Evolutionary conservation across 2,888 invertebrate species (phyloP), one percentile per base, ranked within the genome.

Genomic region (Hirtodrosophila cameraria): DNA sequence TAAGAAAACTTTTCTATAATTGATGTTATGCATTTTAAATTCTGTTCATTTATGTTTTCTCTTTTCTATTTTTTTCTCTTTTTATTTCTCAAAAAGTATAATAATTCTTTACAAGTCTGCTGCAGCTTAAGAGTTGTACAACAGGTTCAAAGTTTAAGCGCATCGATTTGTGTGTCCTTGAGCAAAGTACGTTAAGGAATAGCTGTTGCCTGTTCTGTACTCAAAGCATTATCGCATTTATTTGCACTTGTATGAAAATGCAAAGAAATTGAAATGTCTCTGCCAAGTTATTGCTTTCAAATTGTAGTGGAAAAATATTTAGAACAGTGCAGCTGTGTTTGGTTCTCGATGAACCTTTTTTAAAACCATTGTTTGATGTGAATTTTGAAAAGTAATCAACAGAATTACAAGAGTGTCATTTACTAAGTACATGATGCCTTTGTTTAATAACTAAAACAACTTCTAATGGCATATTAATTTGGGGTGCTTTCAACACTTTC

Each of bases 1-100:
- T 71, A 78, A 73, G 74, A 72, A 86, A 85, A 86, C 67, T 77
- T 85, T 81, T 62, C 45, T 50, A 80, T 83, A 86, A 86, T 82
- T 82, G 77, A 83, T 77, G 86, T 71, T 67, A 75, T 76, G 81
- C 81, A 80, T 68, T 86, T 74, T 63, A 59, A 76, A 70, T 64
- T 39, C 62, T 59, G 58, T 68, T 36, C 63, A 55, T 70, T 65
- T 42, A 52, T 27, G 20, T 12, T 36, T 11, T n/a, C n/a, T 5
- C 15, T 36, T 8, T 35, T 42, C 27, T 25, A 25, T 15, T 23
- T 38, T 28, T 18, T 45, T 57, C 12, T 15, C 25, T 49, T 20
- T 42, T 35, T 16, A 53, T 27, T 36, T 46, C 23, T 18, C n/a
- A n/a, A n/a, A n/a, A n/a, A n/a, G n/a, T n/a, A n/a, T n/a, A n/a